phyloP scores from a whole-genome alignment of 2,113 vertebrate genomes.

The Ceyx melanurus region DNA sequence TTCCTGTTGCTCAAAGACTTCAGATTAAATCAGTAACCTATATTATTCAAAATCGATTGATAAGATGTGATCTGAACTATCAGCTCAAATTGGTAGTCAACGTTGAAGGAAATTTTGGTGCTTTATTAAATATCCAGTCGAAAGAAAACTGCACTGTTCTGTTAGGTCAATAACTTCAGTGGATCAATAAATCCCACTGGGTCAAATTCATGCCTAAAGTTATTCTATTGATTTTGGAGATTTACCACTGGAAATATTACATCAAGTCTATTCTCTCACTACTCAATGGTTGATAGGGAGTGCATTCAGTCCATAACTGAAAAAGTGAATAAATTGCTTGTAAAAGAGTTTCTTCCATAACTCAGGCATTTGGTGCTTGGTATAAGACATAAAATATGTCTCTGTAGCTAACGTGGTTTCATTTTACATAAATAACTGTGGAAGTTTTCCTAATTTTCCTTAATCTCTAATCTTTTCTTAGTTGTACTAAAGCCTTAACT shows the following conservation, averaged over 20 bases:
- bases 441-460: not conserved
- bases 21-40: not conserved
- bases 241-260: not conserved
- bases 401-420: not conserved
- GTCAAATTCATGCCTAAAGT: not conserved
- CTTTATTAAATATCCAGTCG: not conserved
- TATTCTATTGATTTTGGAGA: slow-evolving; percentile 1
- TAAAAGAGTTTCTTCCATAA: not conserved
- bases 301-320: not conserved
- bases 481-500: not conserved
- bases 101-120: not conserved
- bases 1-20: not conserved
- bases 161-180: not conserved
- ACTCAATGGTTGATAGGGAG: not conserved
- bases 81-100: not conserved
- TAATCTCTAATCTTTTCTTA: not conserved
- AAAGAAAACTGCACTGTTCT: not conserved
- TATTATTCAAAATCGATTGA: not conserved
- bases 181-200: not conserved
- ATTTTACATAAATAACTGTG: not conserved
- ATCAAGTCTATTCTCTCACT: not conserved
- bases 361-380: not conserved
- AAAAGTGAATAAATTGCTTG: not conserved
- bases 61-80: not conserved
- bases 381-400: not conserved